Conservation (phyloP, 2,797 vertebrate species). For the Scleropages formosus region DNA sequence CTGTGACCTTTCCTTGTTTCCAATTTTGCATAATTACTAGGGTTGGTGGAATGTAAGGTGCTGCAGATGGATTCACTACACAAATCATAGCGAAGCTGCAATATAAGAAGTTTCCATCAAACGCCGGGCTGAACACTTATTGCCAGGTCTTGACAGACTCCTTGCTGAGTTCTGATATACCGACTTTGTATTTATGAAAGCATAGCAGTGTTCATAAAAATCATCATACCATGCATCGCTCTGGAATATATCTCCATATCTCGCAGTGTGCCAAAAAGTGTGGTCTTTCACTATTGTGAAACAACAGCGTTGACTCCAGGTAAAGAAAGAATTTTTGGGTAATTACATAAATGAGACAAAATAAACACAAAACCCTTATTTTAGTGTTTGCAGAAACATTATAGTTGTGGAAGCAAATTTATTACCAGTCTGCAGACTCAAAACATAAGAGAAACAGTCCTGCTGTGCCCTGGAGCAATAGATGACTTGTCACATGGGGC, state of each 20-base stretch:
- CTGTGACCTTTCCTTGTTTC: neutral
- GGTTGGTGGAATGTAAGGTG: neutral
- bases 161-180: neutral
- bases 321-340: no score
- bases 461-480: neutral
- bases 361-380: no score
- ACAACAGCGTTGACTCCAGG: no score
- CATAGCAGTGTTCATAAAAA: neutral
- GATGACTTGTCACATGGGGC: neutral
- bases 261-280: neutral
- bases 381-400: no score
- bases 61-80: neutral
- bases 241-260: neutral
- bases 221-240: neutral
- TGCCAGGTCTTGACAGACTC: conserved; percentile 4
- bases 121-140: neutral
- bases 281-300: neutral
- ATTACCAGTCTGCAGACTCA: neutral
- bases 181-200: neutral
- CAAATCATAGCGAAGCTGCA: neutral
- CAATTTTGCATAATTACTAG: neutral
- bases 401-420: no score
- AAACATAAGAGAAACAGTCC: neutral
- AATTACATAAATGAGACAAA: no score
- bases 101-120: neutral